Percentiles rank a stretch among this genome's conserved stretches.
These are phyloP conservation scores for Tenthredo distinguenda DNA, from an alignment of 2,888 invertebrate species.

Conservation along the genomic window DNA sequence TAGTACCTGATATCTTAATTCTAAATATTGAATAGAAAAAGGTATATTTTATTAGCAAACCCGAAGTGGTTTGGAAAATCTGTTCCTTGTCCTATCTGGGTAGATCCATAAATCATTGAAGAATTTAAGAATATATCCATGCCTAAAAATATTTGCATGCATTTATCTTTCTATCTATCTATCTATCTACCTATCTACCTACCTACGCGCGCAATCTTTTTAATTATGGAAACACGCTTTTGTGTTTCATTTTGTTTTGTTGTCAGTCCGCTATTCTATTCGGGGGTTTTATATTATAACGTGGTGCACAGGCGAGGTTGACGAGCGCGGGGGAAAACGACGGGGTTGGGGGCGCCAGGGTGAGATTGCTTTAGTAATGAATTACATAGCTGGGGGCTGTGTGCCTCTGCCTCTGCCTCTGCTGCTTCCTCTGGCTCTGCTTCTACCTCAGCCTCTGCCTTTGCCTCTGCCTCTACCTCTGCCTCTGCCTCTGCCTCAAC, in stretches of 20 bases:
- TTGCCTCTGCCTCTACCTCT: not conserved
- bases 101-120: not conserved
- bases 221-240: conserved; percentile 71
- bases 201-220: conserved; percentile 64
- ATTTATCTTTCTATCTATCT: not conserved
- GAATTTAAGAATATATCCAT: not conserved
- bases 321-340: conserved; percentile 58
- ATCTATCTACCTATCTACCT: not conserved
- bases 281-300: conserved; percentile 69
- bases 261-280: conserved; percentile 76
- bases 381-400: conserved; percentile 77
- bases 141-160: not conserved
- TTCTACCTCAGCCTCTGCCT: not conserved
- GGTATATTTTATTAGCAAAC: not conserved
- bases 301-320: conserved; percentile 60
- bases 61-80: not conserved
- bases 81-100: not conserved
- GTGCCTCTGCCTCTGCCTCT: conserved; percentile 65
- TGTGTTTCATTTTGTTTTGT: conserved; percentile 78
- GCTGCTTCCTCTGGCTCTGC: not conserved
- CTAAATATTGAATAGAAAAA: not conserved
- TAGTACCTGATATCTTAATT: not conserved
- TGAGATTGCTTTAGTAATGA: conserved; percentile 77
- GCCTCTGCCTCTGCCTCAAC: not conserved
- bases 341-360: conserved; percentile 71